phyloP scores from a whole-genome alignment of 2,113 vertebrate genomes.

The Forbesichthys agassizii region DNA sequence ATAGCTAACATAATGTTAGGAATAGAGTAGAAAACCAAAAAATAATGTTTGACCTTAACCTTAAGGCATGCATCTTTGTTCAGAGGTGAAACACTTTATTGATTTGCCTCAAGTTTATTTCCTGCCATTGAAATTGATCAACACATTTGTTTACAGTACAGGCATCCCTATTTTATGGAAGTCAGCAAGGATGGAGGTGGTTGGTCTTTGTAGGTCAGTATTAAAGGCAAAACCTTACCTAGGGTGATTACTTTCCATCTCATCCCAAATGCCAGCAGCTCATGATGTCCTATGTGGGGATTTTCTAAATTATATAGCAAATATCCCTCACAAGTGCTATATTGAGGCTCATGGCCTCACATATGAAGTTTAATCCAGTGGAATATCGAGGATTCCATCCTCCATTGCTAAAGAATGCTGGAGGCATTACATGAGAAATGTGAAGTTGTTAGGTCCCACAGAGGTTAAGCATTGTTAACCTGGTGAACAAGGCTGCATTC shows the following conservation, averaged over 20 bases:
- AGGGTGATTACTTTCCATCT: constrained; percentile 16
- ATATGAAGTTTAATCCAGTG: constrained; percentile 64
- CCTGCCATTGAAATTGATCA: not conserved
- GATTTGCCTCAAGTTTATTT: not conserved
- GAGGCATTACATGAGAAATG: constrained; percentile 66
- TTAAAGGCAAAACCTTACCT: constrained; percentile 5
- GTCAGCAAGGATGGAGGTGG: not conserved
- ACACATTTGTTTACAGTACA: not conserved
- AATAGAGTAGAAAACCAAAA: not conserved
- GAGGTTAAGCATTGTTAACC: constrained; percentile 72
- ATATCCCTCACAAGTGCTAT: not conserved
- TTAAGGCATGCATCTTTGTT: not conserved
- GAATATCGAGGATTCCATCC: constrained; percentile 20
- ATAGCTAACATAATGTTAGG: not conserved
- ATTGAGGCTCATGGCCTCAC: constrained; percentile 48
- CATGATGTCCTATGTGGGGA: not conserved
- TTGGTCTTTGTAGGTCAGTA: not conserved
- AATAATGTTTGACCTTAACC: not conserved
- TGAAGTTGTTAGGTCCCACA: constrained; percentile 71
- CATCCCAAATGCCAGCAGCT: constrained; percentile 9
- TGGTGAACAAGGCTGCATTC: constrained; percentile 62
- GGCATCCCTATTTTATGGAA: not conserved
- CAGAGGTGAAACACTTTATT: not conserved
- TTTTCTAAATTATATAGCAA: not conserved
- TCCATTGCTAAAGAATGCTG: constrained; percentile 57